phyloP scores from a whole-genome alignment of 2,888 invertebrate genomes.

The Villa cingulata region DNA sequence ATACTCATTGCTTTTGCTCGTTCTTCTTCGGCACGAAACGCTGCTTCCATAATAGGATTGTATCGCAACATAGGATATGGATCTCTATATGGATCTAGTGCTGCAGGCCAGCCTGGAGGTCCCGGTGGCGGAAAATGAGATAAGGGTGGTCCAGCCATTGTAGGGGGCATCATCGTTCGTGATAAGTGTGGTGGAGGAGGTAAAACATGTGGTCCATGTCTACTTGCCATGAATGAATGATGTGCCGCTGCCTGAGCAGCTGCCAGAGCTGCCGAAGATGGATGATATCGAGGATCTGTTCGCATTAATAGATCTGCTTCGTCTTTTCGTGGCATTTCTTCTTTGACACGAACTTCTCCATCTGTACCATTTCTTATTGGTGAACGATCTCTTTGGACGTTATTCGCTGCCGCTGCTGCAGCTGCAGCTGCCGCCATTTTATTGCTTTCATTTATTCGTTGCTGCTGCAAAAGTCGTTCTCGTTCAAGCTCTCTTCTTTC shows the following conservation, averaged over 20 bases:
- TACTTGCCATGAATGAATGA: conserved; percentile 37
- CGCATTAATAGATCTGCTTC: conserved; percentile 40
- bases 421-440: conserved; percentile 36
- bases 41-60: conserved; percentile 66
- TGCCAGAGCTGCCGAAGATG: conserved; percentile 26
- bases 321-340: conserved; percentile 43
- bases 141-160: conserved; percentile 38
- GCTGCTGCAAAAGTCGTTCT: conserved; percentile 46
- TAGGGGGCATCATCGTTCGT: conserved; percentile 40
- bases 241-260: conserved; percentile 35
- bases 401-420: conserved; percentile 25
- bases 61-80: conserved; percentile 60
- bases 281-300: conserved; percentile 43
- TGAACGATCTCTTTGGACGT: conserved; percentile 46
- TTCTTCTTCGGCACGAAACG: conserved; percentile 64
- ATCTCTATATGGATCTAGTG: conserved; percentile 49
- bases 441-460: conserved; percentile 38
- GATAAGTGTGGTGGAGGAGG: conserved; percentile 40
- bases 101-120: conserved; percentile 38
- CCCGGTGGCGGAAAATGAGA: conserved; percentile 47
- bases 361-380: conserved; percentile 57
- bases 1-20: conserved; percentile 62
- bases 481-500: conserved; percentile 47
- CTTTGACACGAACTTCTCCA: conserved; percentile 43
- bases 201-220: conserved; percentile 40